Base-by-base conservation (phyloP, 37 sponge, comb jelly and placozoan species). In the Agelas oroides region DNA sequence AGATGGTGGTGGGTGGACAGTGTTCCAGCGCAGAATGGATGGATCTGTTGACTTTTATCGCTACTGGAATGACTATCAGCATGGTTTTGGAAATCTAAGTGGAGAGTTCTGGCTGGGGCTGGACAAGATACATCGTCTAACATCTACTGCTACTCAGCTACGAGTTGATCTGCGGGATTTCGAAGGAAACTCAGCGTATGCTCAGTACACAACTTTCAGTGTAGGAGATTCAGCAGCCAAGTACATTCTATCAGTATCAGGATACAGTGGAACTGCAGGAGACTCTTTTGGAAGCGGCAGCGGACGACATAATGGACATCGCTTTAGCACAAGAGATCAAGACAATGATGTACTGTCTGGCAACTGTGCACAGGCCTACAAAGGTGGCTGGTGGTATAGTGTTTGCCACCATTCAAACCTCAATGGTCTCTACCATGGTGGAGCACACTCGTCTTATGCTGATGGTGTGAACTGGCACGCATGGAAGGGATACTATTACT, bases 251-350 rank as follows among this genome's bases (percentile, higher is more conserved):
- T 18, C 19, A 28, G 36, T 76, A 76, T 21, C 34, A 28, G 77
- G 77, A 8, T 76, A 59, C 36, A 32, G 6, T 76, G 81, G 81
- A 25, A 66, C 24, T 80, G 67, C 81, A 39, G 69, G 69, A 17
- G 81, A 78, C 40, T 62, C 64, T 38, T 32, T 80, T n/a, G 17
- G n/a, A n/a, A n/a, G n/a, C n/a, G n/a, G n/a, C n/a, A n/a, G n/a
- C n/a, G n/a, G 53, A 15, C 24, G 5, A 3, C 77, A 76, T 46
- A 80, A 80, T 68, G 69, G 81, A 66, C 12, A 21, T 12, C 65
- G 5, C 6, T 80, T 80, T 63, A 33, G 34, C 20, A 80, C 81
- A 12, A 80, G 5, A 65, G 81, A 80, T 53, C 32, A 67, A 23
- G 81, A 64, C 52, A 80, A 80, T 80, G 62, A 61, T 61, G 25